Evolutionary conservation across 2,113 vertebrate genomes (phyloP), one percentile per base, ranked within the genome.

Genomic region (Anthoscopus minutus): DNA sequence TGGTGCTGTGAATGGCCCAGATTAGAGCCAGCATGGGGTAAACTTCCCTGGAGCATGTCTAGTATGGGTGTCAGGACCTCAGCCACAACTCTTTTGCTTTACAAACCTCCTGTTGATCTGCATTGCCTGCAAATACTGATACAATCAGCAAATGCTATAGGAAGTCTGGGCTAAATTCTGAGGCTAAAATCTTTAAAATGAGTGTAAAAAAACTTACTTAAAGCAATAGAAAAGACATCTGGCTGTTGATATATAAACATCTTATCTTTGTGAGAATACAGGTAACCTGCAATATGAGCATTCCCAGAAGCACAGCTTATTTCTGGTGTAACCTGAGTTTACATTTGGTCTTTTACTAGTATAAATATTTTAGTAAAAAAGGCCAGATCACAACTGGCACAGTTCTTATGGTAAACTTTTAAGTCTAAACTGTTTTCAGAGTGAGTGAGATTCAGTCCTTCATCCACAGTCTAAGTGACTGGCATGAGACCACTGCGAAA

Each of bases 311-410:
- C 56, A 89, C 47, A 73, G 91, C 37, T 96, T 88, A 67, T 74
- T 93, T 86, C 88, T 90, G 17, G 24, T 86, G 72, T 84, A 95
- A 94, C 86, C 54, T 86, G 80, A 86, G 80, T 96, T 95, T 95
- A 92, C 64, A 81, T 88, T 94, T 80, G 60, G 51, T 86, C 91
- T 92, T 92, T 81, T 74, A 71, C 65, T 92, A 78, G 31, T 53
- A 84, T 93, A 96, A 96, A 93, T 94, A 95, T 95, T 94, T 93
- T 78, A 86, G 67, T 77, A 88, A 86, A 85, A 86, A 24, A 44
- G 79, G 60, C 51, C 69, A 90, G 80, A 88, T 93, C 83, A 81
- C 60, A 86, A 92, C 44, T 88, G 72, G 77, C 67, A 73, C 44
- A 11, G 72, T 81, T 83, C 64, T 92, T 28, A 40, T 22, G 60